A percentile compares a stretch with the other conserved stretches of the same genome.
Conservation (phyloP, 1,140 invertebrate species). For the Lethrus apterus region DNA sequence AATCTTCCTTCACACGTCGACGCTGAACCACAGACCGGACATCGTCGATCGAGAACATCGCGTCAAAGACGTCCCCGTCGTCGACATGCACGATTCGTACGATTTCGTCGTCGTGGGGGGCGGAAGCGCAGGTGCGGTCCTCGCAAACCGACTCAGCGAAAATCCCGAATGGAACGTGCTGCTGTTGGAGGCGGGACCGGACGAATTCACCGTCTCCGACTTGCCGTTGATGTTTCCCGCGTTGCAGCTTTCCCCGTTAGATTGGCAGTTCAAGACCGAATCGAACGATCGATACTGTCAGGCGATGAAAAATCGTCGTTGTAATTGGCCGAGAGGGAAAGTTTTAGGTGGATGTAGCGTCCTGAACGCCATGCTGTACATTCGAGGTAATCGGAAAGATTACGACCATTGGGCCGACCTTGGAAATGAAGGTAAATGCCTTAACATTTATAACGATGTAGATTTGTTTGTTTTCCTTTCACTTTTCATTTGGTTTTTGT, state of each 20-base stretch:
- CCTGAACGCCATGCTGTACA: constrained; percentile 84
- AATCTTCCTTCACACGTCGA: constrained; percentile 50
- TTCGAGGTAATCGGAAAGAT: constrained; percentile 74
- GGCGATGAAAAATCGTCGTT: constrained; percentile 51
- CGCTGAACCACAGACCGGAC: constrained; percentile 54
- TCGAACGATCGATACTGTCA: constrained; percentile 58
- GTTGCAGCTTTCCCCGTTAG: constrained; percentile 62
- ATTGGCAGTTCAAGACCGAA: constrained; percentile 75
- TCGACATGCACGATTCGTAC: constrained; percentile 49
- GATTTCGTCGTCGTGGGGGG: constrained; percentile 76
- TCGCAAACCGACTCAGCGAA: constrained; percentile 70
- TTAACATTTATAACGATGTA: background rate
- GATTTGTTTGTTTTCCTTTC: no score
- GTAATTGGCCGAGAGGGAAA: constrained; percentile 68
- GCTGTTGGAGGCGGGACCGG: constrained; percentile 73
- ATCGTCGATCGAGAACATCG: constrained; percentile 53
- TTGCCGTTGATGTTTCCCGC: constrained; percentile 66
- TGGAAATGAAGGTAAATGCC: constrained; percentile 47
- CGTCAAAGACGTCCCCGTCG: constrained; percentile 41
- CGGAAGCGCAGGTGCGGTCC: constrained; percentile 73
- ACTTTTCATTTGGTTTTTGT: no score
- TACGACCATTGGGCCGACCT: constrained; percentile 74
- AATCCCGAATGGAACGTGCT: constrained; percentile 61
- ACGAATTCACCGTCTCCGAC: constrained; percentile 66
- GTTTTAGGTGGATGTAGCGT: constrained; percentile 76